These are phyloP conservation scores for Pterostichus niger DNA, from an alignment of 2,888 invertebrate genomes.

Conservation along the genomic window DNA sequence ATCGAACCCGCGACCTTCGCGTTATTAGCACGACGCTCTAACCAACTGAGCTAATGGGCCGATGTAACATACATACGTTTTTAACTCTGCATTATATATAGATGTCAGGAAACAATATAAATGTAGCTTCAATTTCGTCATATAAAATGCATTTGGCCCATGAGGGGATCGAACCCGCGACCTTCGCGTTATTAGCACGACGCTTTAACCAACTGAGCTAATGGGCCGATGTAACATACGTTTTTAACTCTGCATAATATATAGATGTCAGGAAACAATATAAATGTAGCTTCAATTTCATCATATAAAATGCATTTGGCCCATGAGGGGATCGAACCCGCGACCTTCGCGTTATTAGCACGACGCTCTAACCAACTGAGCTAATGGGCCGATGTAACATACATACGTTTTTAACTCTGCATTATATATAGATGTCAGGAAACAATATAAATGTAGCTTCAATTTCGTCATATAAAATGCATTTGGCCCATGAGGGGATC, in stretches of 20 bases:
- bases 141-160: conserved; percentile 83
- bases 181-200: conserved; percentile 89
- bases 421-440: no score
- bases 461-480: no score
- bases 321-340: conserved; percentile 88
- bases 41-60: conserved; percentile 88
- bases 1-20: conserved; percentile 88
- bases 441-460: no score
- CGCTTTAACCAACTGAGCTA: conserved; percentile 89
- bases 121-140: no score
- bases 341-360: conserved; percentile 89
- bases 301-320: no score
- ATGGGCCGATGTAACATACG: conserved; percentile 83
- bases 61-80: no score
- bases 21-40: conserved; percentile 89
- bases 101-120: no score
- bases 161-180: conserved; percentile 88
- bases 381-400: conserved; percentile 88
- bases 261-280: no score
- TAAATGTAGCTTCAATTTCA: no score
- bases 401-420: no score
- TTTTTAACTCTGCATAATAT: no score
- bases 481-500: conserved; percentile 85
- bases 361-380: conserved; percentile 89
- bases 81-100: no score